These are phyloP conservation scores for Microctenopoma lineatum DNA, from an alignment of 2,797 vertebrate genomes.

Conservation along the genomic window DNA sequence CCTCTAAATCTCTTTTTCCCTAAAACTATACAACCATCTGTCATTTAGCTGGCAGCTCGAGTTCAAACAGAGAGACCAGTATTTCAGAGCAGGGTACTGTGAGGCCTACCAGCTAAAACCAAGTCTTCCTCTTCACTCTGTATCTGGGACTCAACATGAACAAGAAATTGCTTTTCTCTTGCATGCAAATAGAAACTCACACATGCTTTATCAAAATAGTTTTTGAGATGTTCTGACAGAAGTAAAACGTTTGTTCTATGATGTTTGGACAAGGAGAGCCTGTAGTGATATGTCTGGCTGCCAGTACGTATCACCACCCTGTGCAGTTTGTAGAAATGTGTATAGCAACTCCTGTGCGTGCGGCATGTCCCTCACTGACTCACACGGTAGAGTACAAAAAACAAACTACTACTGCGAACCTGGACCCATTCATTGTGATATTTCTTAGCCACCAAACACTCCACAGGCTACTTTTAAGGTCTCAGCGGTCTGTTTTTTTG, in stretches of 20 bases:
- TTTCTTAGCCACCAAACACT: neutral
- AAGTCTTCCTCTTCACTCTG: conserved; percentile 12
- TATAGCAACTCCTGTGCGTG: no score
- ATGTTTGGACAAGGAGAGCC: neutral
- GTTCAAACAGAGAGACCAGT: neutral
- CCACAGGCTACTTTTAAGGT: neutral
- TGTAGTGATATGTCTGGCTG: neutral
- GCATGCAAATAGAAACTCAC: conserved; percentile 1
- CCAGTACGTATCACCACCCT: neutral
- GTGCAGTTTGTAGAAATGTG: neutral
- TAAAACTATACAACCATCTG: conserved; percentile 65
- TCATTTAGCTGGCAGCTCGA: conserved; percentile 32
- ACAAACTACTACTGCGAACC: neutral
- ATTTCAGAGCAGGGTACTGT: conserved; percentile 1
- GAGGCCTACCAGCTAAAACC: conserved; percentile 1
- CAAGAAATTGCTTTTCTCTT: neutral
- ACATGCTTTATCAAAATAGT: neutral
- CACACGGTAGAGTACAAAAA: neutral
- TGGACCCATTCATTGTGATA: neutral
- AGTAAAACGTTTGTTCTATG: neutral
- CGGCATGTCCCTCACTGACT: no score
- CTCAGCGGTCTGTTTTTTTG: conserved; percentile 23
- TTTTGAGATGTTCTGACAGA: neutral
- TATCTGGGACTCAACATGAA: conserved; percentile 2
- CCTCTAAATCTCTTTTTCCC: neutral